A percentile compares a stretch with the other conserved stretches of the same genome.
Evolutionary conservation across 2,113 vertebrate species (phyloP).

Genomic region (Ammodramus savannarum): DNA sequence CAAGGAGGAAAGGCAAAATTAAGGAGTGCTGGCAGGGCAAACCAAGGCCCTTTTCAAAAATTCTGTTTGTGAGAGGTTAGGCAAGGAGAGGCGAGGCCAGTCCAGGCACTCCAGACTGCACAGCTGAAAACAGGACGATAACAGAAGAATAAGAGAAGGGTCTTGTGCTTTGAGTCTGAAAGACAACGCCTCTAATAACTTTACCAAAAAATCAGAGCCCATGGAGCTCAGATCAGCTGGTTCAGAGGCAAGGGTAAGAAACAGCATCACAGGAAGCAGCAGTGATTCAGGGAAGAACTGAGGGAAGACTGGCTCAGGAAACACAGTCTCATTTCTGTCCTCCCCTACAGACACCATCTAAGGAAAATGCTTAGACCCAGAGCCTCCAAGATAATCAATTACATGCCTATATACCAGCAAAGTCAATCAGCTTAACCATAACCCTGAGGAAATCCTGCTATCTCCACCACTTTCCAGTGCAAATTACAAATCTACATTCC

Average conservation of each 20-base stretch:
- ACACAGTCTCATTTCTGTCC: not conserved
- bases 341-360: not conserved
- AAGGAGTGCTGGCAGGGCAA: not conserved
- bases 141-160: not conserved
- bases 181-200: not conserved
- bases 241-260: not conserved
- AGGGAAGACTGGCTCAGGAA: not conserved
- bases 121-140: not conserved
- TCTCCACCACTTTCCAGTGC: constrained; percentile 16
- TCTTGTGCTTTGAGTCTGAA: not conserved
- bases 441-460: constrained; percentile 16
- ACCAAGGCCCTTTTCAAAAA: constrained; percentile 20
- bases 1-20: not conserved
- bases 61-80: constrained; percentile 19
- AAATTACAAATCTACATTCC: constrained; percentile 31
- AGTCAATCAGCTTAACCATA: constrained; percentile 51
- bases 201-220: not conserved
- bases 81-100: not conserved
- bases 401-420: constrained; percentile 33
- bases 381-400: constrained; percentile 40
- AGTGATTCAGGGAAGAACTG: not conserved
- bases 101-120: not conserved
- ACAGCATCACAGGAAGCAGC: not conserved
- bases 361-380: not conserved
- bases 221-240: not conserved